Evolutionary conservation across 2,113 vertebrate species (phyloP).

Genomic region (Petaurus breviceps): DNA sequence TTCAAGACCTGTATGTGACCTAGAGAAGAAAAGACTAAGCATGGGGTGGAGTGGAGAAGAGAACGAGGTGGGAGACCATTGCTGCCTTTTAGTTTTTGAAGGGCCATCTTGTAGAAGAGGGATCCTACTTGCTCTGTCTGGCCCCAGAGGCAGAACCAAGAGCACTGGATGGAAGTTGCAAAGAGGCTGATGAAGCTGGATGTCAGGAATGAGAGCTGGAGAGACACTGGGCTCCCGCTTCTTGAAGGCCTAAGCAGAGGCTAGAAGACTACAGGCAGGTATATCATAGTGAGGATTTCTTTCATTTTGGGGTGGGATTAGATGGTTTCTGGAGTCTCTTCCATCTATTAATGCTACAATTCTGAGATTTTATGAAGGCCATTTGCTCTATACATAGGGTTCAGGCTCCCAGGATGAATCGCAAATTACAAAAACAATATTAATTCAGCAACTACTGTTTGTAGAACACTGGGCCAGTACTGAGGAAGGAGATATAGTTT

Average conservation of each 20-base stretch:
- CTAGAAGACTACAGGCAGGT: not conserved
- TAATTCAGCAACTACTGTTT: not conserved
- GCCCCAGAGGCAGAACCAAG: not conserved
- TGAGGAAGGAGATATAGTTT: not conserved
- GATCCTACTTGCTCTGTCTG: not conserved
- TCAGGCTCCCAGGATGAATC: not conserved
- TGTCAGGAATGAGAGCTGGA: not conserved
- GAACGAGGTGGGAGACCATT: not conserved
- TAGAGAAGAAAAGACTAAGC: not conserved
- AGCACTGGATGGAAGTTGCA: not conserved
- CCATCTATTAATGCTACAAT: not conserved
- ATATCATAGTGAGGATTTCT: not conserved
- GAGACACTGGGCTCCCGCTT: not conserved
- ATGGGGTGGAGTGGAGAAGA: no score
- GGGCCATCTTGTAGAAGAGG: not conserved
- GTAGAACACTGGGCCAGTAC: not conserved
- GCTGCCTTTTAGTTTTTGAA: not conserved
- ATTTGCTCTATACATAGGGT: not conserved
- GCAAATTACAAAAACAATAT: not conserved
- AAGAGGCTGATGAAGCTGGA: not conserved
- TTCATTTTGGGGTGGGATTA: not conserved
- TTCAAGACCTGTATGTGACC: not conserved
- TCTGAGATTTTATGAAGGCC: not conserved
- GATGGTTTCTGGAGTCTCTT: not conserved
- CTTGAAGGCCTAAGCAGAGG: not conserved